Conservation (phyloP, 2,797 vertebrate genomes). For the Etheostoma nigrum region DNA sequence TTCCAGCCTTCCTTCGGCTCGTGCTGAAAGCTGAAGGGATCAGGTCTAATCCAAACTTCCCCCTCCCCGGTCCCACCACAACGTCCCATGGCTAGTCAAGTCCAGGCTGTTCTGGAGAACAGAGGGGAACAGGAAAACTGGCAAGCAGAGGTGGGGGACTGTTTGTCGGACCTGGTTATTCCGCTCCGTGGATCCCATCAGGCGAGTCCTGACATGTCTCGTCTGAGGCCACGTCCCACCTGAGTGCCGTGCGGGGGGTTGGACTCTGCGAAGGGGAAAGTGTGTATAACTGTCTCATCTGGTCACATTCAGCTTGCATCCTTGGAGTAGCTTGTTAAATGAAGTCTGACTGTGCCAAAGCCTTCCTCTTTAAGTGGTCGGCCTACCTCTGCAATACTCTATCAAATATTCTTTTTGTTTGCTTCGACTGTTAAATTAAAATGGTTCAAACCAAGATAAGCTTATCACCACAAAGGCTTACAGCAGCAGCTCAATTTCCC, state of each 20-base stretch:
- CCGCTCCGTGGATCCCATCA: slow-evolving; percentile 79
- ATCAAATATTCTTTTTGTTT: slow-evolving; percentile 67
- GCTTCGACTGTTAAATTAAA: slow-evolving; percentile 61
- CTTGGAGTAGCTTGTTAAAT: slow-evolving; percentile 54
- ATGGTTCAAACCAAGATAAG: slow-evolving; percentile 64
- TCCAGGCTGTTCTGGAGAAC: slow-evolving; percentile 51
- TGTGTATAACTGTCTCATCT: slow-evolving; percentile 76
- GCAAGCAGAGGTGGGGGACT: slow-evolving; percentile 70
- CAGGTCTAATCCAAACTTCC: slow-evolving; percentile 75
- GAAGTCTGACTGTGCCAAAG: slow-evolving; percentile 48
- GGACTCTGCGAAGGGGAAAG: slow-evolving; percentile 57
- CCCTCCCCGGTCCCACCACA: slow-evolving; percentile 44
- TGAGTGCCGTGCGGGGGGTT: slow-evolving; percentile 61
- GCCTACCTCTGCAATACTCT: slow-evolving; percentile 48
- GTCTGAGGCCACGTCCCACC: slow-evolving; percentile 75
- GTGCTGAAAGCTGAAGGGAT: slow-evolving; percentile 75
- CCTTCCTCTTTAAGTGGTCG: slow-evolving; percentile 46
- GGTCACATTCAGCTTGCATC: slow-evolving; percentile 71
- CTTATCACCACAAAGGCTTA: slow-evolving; percentile 57
- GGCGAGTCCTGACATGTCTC: slow-evolving; percentile 76
- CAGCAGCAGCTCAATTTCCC: slow-evolving; percentile 65
- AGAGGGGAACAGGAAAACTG: slow-evolving; percentile 51
- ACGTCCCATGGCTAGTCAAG: slow-evolving; percentile 56
- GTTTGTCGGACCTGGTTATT: slow-evolving; percentile 81
- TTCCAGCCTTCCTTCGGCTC: slow-evolving; percentile 62